Base-by-base conservation (phyloP, 2,797 vertebrate species). In the Eurystomus glaucurus region DNA sequence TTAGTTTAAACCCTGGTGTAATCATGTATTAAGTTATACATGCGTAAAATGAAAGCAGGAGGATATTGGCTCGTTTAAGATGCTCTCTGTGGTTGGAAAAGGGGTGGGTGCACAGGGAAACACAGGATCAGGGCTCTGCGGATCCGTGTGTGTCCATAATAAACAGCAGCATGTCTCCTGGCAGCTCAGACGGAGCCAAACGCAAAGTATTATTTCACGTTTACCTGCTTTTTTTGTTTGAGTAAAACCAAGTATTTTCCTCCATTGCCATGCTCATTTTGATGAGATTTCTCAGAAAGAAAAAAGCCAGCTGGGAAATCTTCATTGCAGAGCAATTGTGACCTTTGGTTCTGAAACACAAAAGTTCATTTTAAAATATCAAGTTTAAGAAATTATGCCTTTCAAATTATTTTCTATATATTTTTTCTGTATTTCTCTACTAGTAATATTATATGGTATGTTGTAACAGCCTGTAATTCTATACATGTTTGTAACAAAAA, bases 381-480 rank as follows among this genome's bases (percentile, higher is more conserved):
- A 33, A 26, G 5, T 77, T 85, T 62, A 91, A 50, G 16, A 66
- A 69, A 91, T 74, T 29, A 20, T 50, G 92, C 20, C 7, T 64
- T 85, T 79, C 5, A 0, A 45, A 65, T 82, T 37, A 14, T 68
- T 70, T 77, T 66, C 19, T 45, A 1, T 35, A 1, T 28, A 10
- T 43, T 87, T 78, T 80, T 43, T 23, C 80, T 68, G 0, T n/a
- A 35, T 31, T 52, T 60, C 64, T 79, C 41, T 70, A 33, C 51
- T 35, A 52, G 46, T 86, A 82, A 15, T 66, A 52, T 87, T 95
- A 91, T 85, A 83, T 31, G 70, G 41, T 88, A 23, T 64, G 33
- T 60, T 57, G 21, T 74, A 97, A 77, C 71, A 91, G 75, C 23
- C 75, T 45, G 68, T 97, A 97, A 93, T 91, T 92, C 89, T 96